Conservation (phyloP, 2,888 invertebrate genomes). For the Kuschelorhynchus macadamiae region DNA sequence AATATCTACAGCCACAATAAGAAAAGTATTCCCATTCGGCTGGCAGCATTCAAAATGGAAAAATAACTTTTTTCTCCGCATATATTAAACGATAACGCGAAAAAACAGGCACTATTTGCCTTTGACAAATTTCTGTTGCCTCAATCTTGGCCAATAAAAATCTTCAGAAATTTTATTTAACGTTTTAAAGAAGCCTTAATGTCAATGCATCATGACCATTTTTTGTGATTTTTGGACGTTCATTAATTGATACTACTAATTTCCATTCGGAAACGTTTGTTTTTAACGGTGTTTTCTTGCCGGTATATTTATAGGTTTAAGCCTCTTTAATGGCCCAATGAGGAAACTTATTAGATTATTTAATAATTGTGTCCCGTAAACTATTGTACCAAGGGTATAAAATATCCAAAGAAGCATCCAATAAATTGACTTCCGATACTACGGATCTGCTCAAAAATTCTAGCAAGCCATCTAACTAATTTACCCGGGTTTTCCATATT, state of each 20-base stretch:
- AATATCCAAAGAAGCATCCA: constrained; percentile 21
- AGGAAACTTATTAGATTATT: constrained; percentile 30
- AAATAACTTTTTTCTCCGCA: constrained; percentile 4
- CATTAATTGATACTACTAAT: constrained; percentile 22
- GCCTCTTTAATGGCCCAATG: constrained; percentile 30
- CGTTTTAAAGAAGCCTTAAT: constrained; percentile 7
- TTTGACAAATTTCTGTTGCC: constrained; percentile 2
- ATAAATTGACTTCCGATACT: neutral
- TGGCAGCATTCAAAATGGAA: constrained; percentile 7
- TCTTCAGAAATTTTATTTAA: neutral
- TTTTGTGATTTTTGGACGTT: constrained; percentile 13
- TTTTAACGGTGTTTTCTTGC: constrained; percentile 10
- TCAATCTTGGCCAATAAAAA: constrained; percentile 10
- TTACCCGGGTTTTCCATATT: constrained; percentile 45
- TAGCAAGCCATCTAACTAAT: constrained; percentile 26
- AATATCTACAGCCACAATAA: constrained; percentile 10
- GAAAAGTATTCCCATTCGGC: constrained; percentile 12
- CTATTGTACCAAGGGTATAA: constrained; percentile 34
- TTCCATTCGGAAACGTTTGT: constrained; percentile 36
- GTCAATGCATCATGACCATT: constrained; percentile 14
- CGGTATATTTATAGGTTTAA: constrained; percentile 33
- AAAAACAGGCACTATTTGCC: constrained; percentile 10
- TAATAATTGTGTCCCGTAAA: constrained; percentile 27
- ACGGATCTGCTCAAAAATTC: neutral
- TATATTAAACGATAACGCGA: constrained; percentile 4